Conservation (phyloP, 2,113 vertebrate species). For the Echinops telfairi region DNA sequence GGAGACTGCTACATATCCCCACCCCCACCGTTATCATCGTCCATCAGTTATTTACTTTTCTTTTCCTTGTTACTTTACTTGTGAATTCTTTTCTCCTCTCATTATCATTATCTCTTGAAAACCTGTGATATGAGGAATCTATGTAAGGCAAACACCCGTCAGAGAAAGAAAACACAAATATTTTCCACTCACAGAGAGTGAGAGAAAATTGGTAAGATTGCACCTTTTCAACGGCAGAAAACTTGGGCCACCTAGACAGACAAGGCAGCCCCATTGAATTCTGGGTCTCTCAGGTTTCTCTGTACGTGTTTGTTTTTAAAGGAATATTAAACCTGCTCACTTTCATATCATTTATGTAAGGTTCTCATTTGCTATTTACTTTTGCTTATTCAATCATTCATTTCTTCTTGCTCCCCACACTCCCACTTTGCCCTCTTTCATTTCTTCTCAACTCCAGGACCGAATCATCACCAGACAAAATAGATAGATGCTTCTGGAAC, state of each 20-base stretch:
- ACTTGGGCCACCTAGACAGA: background rate
- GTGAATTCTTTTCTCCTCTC: background rate
- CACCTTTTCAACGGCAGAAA: background rate
- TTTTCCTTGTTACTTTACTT: background rate
- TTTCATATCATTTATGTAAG: background rate
- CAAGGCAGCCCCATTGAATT: background rate
- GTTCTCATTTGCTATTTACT: background rate
- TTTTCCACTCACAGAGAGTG: background rate
- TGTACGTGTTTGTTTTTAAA: background rate
- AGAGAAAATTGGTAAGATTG: background rate
- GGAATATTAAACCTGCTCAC: background rate
- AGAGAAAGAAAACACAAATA: background rate
- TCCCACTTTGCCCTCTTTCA: background rate
- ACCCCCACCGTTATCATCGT: background rate
- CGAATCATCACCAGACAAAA: slow-evolving; percentile 49
- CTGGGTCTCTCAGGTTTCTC: background rate
- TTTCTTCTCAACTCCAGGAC: background rate
- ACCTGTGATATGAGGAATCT: background rate
- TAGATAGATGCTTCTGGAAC: slow-evolving; percentile 46
- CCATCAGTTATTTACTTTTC: background rate
- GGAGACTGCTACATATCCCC: background rate
- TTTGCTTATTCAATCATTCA: background rate
- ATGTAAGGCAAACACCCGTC: background rate
- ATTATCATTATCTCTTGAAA: background rate
- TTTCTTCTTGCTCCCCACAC: background rate